Evolutionary conservation across 1,140 invertebrate genomes (phyloP), one percentile per base, ranked within the genome.

Genomic region (Philopotamus ludificatus): DNA sequence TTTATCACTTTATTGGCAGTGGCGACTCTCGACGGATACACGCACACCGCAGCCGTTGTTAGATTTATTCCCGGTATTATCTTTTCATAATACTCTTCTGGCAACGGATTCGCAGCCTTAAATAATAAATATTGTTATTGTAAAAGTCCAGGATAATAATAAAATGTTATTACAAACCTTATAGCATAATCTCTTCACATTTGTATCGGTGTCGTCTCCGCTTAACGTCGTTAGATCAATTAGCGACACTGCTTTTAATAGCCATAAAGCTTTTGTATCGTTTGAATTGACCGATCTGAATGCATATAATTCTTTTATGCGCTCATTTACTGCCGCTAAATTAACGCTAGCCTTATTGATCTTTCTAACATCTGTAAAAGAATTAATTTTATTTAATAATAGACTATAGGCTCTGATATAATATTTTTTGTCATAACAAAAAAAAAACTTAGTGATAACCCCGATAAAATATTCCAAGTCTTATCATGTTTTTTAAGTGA

Each of bases 221-320:
- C 85, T 84, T 39, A 99, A 79, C 23, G 95, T 96, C 12, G 97
- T 99, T 51, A 99, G 82, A 79, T 99, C 97, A 64, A 97, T 93
- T 63, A 91, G 87, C 54, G 86, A 86, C 1, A 97, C 79, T 16
- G 92, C 92, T 74, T 88, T 86, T 25, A 95, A 71, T 9, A 95
- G 79, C 90, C 91, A 95, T 16, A 85, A 84, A 64, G 85, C 81
- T 79, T 87, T 79, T 73, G 83, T 82, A 62, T 86, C 74, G 67
- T 80, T 79, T 66, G 74, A 71, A 23, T 73, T 66, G 16, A 81
- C 70, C 23, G 66, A 54, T 70, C 77, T 72, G n/a, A 71, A 73
- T 7, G 50, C 61, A 21, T 79, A 63, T 51, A 84, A 74, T 47
- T 70, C 69, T 44, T 79, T 73, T 34, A 85, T 79, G 71, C 83